Conservation (phyloP, 1,140 invertebrate species). For the Cylas formicarius region DNA sequence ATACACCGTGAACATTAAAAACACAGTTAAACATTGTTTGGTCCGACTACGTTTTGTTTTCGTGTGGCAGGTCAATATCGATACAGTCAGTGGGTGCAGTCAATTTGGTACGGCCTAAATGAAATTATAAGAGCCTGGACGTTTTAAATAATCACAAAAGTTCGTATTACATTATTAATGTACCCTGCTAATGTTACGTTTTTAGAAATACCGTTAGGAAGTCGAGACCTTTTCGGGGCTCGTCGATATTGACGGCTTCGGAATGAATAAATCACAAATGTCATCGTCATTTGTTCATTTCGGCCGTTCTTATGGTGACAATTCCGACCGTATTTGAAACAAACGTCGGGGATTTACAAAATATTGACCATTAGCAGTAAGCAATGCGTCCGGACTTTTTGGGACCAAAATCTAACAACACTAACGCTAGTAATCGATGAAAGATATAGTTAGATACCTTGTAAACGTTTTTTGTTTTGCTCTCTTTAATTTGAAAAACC, state of each 20-base stretch:
- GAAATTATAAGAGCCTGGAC: constrained; percentile 28
- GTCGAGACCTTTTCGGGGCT: too few relatives aligned
- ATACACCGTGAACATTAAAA: constrained; percentile 12
- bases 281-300: constrained; percentile 14
- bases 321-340: neutral
- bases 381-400: too few relatives aligned
- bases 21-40: constrained; percentile 22
- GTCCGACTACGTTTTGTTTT: constrained; percentile 33
- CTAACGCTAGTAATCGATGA: too few relatives aligned
- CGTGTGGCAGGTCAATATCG: constrained; percentile 34
- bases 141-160: constrained; percentile 29
- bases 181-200: constrained; percentile 34
- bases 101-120: constrained; percentile 25
- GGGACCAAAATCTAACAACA: too few relatives aligned
- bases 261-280: constrained; percentile 13
- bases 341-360: constrained; percentile 1
- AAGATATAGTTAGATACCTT: too few relatives aligned
- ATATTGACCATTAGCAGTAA: too few relatives aligned
- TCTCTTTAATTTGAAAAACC: too few relatives aligned
- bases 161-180: constrained; percentile 27
- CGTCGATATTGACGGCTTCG: constrained; percentile 6
- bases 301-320: constrained; percentile 1
- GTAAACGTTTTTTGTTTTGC: too few relatives aligned
- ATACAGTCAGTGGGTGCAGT: constrained; percentile 36
- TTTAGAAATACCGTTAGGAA: too few relatives aligned